Conservation (phyloP, 2,888 invertebrate species). For the Drosophila lacicola region DNA sequence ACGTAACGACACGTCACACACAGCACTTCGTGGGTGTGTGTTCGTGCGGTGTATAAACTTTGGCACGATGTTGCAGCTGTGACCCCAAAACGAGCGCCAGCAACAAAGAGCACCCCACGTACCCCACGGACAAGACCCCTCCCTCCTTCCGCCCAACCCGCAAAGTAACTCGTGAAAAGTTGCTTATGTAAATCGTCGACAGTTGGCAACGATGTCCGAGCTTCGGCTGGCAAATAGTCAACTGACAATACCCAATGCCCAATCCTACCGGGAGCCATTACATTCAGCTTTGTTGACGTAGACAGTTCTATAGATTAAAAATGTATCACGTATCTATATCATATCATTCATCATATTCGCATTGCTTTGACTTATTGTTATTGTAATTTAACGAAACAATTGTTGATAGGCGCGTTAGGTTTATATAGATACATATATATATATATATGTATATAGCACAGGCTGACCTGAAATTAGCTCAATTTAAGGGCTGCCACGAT, state of each 20-base stretch:
- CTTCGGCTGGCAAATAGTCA: slow-evolving; percentile 64
- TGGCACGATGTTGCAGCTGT: slow-evolving; percentile 60
- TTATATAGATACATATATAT: slow-evolving; percentile 23
- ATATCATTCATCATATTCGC: slow-evolving; percentile 41
- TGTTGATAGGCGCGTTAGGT: slow-evolving; percentile 28
- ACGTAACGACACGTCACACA: slow-evolving; percentile 65
- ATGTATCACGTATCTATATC: slow-evolving; percentile 22
- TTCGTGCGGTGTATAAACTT: slow-evolving; percentile 43
- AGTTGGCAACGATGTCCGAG: slow-evolving; percentile 22
- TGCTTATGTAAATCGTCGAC: slow-evolving; percentile 52
- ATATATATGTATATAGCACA: slow-evolving; percentile 2
- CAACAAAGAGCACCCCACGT: slow-evolving; percentile 13
- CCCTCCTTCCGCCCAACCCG: background rate
- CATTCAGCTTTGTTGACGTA: slow-evolving; percentile 32
- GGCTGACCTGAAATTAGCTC: slow-evolving; percentile 35
- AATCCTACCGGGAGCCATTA: slow-evolving; percentile 18
- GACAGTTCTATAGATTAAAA: slow-evolving; percentile 10
- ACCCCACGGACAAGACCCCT: background rate
- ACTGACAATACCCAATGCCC: slow-evolving; percentile 37
- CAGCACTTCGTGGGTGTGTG: slow-evolving; percentile 50
- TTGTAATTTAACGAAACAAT: slow-evolving; percentile 39
- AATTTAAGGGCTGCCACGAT: slow-evolving; percentile 26
- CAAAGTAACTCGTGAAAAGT: slow-evolving; percentile 38
- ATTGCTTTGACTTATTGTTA: slow-evolving; percentile 17
- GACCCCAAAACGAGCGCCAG: slow-evolving; percentile 52